These are phyloP conservation scores for Corythornis leucogaster DNA, from an alignment of 2,797 vertebrate genomes.

Conservation along the genomic window DNA sequence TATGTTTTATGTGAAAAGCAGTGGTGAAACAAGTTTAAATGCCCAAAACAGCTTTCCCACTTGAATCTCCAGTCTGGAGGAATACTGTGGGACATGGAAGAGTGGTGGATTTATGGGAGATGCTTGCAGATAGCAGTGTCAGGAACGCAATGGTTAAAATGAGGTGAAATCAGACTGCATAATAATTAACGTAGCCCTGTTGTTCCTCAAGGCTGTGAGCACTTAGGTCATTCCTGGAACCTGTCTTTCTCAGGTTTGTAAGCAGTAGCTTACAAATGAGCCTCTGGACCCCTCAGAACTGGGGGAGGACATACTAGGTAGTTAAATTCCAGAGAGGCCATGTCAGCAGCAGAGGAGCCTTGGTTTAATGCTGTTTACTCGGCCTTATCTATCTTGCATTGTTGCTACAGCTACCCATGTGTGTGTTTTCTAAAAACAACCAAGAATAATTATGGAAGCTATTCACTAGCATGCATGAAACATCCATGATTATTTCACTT, in stretches of 20 bases:
- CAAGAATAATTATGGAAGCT: constrained; percentile 52
- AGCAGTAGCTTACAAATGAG: not conserved
- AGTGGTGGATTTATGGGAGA: not conserved
- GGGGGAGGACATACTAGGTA: not conserved
- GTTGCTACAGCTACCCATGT: constrained; percentile 64
- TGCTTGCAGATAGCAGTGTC: accelerated
- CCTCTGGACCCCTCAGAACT: not conserved
- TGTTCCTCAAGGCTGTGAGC: not conserved
- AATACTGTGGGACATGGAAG: not conserved
- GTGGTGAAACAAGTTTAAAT: not conserved
- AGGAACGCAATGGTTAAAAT: not conserved
- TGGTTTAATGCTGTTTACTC: constrained; percentile 45
- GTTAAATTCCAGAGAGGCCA: constrained; percentile 37
- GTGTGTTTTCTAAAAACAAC: constrained; percentile 57
- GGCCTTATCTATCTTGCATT: constrained; percentile 31
- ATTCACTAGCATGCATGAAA: constrained; percentile 41
- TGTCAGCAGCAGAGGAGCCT: not conserved
- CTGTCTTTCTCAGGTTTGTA: not conserved
- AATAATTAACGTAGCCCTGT: not conserved
- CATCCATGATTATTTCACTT: constrained; percentile 53
- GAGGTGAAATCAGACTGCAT: not conserved
- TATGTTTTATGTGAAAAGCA: not conserved
- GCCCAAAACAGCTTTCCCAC: not conserved
- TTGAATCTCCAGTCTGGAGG: not conserved
- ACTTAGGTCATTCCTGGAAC: not conserved